Evolutionary conservation across 2,113 vertebrate genomes (phyloP), one percentile per base, ranked within the genome.

Genomic region (Coturnix japonica): DNA sequence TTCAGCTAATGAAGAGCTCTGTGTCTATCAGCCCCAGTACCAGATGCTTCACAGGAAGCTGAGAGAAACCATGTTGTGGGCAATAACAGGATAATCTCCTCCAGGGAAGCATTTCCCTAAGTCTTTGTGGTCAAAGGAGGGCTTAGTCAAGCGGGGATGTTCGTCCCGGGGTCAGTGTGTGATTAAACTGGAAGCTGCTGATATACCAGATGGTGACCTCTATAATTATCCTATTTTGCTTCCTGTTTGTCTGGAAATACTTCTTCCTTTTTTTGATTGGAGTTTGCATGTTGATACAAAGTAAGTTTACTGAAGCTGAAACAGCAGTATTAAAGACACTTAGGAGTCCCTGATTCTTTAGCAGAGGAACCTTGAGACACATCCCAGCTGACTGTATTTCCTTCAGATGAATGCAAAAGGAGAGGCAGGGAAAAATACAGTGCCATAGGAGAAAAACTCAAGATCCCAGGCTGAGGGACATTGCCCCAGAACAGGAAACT

Each of bases 101-200:
- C 1, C 0, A 22, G 71, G 74, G 15, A 87, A 85, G 19, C 56
- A 49, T 59, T 56, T 53, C 47, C 79, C 53, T 87, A 87, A 75
- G 46, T 71, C 75, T 89, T 63, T 69, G 43, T 57, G 89, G 87
- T 77, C 69, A 71, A 60, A 80, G 84, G 41, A 93, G 28, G 56
- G 92, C 78, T 95, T 96, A 96, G 92, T 67, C 5, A 5, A 91
- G 35, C 12, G 1, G 81, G 54, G 89, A 66, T 91, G 86, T 89
- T 91, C 18, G 10, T 93, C 78, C 78, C 7, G 2, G 77, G 94
- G 92, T 95, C 94, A 95, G 80, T 74, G 75, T 96, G 91, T 94
- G 95, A 96, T 96, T 96, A 96, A 96, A 95, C 75, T 93, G 85
- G 75, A 93, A 87, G 92, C 96, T 92, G 75, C 91, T 89, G 91